Base-by-base conservation (phyloP, 1,140 invertebrate genomes). In the Scylla paramamosain region DNA sequence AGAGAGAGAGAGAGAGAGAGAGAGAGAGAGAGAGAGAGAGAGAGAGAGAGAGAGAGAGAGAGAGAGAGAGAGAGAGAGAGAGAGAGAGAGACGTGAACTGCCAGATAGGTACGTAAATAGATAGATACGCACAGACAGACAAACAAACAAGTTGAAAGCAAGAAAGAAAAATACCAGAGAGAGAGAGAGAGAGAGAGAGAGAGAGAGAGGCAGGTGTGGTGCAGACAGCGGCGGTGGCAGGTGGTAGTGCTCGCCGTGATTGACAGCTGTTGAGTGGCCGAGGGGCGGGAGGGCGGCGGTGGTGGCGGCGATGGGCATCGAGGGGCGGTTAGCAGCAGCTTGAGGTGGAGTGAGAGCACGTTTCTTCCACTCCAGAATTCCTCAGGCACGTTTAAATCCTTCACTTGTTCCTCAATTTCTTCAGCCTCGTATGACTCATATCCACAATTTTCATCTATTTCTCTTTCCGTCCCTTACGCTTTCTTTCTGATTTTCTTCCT, bases 231-330 rank as follows among this genome's bases (percentile, higher is more conserved):
- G 91, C 91, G 3, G 25, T 31, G 91, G 82, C 92, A 93, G 84
- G 93, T 89, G 93, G 48, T 93, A 67, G 88, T 59, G n/a, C n/a
- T 89, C 28, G 32, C 92, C 46, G 87, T 88, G 93, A 93, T 93
- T 93, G 93, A 93, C 93, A 93, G 93, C 93, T 93, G 93, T 77
- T 77, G 84, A 93, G 92, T 31, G 52, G 20, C 16, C 45, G 91
- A 77, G 20, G 91, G 77, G 59, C 29, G 91, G 59, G 77, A 77
- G 67, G 46, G 32, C 14, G 32, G 10, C 52, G 29, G 52, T 20
- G 25, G 91, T 29, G 52, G 52, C 91, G 12, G 28, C 20, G 59
- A 8, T 10, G 29, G 91, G 59, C n/a, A 46, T 20, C n/a, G 31
- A 31, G 25, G 28, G 86, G 86, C 16, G 86, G 25, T 20, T 59